Conservation (phyloP, 2,888 invertebrate species). For the Pegoplata infirma region DNA sequence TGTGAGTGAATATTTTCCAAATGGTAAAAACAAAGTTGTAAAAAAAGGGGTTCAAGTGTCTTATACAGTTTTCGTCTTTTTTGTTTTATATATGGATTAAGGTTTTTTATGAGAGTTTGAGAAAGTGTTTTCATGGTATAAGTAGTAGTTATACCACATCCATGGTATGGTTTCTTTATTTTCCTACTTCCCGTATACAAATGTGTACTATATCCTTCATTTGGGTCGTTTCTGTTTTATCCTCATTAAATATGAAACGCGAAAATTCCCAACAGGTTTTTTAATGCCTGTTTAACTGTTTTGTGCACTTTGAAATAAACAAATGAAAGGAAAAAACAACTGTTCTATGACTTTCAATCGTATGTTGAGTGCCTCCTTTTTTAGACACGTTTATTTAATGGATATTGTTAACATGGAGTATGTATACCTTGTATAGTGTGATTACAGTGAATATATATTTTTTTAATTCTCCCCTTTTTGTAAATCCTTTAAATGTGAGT, state of each 20-base stretch:
- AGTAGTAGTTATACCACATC: too few relatives aligned
- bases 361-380: background rate
- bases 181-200: background rate
- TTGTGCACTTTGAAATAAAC: constrained; percentile 11
- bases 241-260: constrained; percentile 21
- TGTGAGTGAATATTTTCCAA: constrained; percentile 1
- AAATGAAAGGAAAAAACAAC: too few relatives aligned
- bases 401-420: background rate
- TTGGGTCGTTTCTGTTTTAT: constrained; percentile 12
- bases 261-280: constrained; percentile 28
- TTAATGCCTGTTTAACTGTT: constrained; percentile 28
- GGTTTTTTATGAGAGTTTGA: background rate
- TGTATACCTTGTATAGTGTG: background rate
- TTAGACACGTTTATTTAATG: constrained; percentile 1
- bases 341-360: background rate
- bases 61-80: too few relatives aligned
- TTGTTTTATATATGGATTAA: background rate
- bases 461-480: background rate
- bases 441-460: background rate
- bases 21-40: background rate
- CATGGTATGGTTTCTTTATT: too few relatives aligned
- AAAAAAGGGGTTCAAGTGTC: constrained; percentile 2
- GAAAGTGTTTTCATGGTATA: constrained; percentile 10
- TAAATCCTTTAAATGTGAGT: background rate
- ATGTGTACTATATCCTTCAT: constrained; percentile 3